phyloP scores from a whole-genome alignment of 2,113 vertebrate species.

The Catagonus wagneri region DNA sequence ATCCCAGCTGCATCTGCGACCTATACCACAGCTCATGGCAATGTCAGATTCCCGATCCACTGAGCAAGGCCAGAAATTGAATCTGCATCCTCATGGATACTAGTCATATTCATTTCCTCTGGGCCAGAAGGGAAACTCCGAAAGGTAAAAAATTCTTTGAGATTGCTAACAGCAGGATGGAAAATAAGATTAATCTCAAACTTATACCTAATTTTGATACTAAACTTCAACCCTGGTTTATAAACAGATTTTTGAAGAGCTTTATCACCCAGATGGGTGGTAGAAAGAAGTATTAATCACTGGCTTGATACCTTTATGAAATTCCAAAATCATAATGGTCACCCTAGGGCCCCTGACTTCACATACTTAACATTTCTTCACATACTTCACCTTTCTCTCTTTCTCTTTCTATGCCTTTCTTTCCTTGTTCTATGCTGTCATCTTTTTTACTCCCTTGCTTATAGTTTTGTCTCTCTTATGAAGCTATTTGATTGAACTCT shows the following conservation, averaged over 20 bases:
- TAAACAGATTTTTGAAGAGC: background rate
- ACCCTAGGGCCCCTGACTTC: background rate
- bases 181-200: background rate
- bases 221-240: background rate
- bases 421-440: background rate
- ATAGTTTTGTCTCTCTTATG: background rate
- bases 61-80: no score
- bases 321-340: background rate
- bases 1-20: no score
- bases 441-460: background rate
- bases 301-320: background rate
- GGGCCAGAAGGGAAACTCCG: background rate
- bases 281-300: background rate
- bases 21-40: no score
- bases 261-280: background rate
- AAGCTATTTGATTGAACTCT: background rate
- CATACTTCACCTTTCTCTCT: background rate
- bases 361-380: background rate
- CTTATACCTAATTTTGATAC: background rate
- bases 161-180: background rate
- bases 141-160: background rate
- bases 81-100: no score
- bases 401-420: background rate
- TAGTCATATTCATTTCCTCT: no score
- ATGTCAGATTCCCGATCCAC: no score